Base-by-base conservation (phyloP, 2,888 invertebrate species). In the Lutraria lutraria region DNA sequence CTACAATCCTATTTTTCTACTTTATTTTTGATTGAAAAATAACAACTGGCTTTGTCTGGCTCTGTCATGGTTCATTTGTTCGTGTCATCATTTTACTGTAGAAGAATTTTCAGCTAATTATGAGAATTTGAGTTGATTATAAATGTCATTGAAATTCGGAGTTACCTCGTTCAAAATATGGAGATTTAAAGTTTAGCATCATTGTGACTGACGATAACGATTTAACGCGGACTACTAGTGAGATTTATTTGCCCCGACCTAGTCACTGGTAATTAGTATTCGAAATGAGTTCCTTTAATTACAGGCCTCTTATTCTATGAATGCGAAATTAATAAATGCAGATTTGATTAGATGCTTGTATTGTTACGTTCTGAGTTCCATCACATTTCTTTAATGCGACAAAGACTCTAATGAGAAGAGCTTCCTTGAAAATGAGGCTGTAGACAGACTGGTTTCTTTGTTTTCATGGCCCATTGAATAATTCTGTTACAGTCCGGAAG, bases 311-410 rank as follows among this genome's bases (percentile, higher is more conserved):
- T 84, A 56, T 43, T 76, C 68, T 72, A 86, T 89, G 89, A 89
- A 89, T 89, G 89, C 89, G 84, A 89, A 89, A 89, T 87, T 87
- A 89, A 89, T 87, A 81, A 89, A 89, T 89, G 89, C 89, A 89
- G 87, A 89, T 89, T 87, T 87, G 87, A 89, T 89, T 84, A 89
- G 84, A 81, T 34, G 54, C 81, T 34, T 84, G 81, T 83, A 89
- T 89, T 89, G 86, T 86, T 54, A 53, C 63, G 84, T 84, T 86
- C 63, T 56, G 89, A 89, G 83, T 89, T 86, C 83, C 68, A 52
- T 76, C 83, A 56, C 63, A 80, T 87, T 85, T 87, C 83, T 85
- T 25, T 72, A 68, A 21, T 34, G 63, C 52, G 54, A 87, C 87
- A 87, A 85, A 68, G 85, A 80, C 80, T 31, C 85, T 90, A 88